Evolutionary conservation across 1,140 invertebrate species (phyloP).

Genomic region (Pseudomyrmex concolor): DNA sequence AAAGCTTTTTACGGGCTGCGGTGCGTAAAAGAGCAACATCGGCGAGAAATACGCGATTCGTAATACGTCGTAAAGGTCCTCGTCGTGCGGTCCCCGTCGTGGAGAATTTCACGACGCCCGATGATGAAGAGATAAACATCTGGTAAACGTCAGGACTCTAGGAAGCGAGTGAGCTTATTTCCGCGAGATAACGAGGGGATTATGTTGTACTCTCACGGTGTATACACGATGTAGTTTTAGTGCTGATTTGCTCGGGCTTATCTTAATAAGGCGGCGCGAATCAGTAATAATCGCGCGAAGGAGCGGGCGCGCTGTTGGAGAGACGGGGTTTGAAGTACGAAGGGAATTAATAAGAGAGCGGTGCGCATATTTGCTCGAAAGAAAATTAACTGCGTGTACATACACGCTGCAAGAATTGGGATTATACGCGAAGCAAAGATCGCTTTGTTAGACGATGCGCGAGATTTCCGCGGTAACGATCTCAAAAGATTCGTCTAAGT

Average conservation of each 20-base stretch:
- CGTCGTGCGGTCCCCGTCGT: constrained; percentile 1
- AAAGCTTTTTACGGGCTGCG: constrained; percentile 54
- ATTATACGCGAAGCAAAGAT: constrained; percentile 15
- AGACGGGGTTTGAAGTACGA: background rate
- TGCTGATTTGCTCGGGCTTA: constrained; percentile 31
- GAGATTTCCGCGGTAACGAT: constrained; percentile 21
- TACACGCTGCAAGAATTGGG: background rate
- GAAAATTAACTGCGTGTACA: constrained; percentile 39
- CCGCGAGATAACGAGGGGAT: constrained; percentile 38
- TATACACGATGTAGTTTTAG: constrained; percentile 22
- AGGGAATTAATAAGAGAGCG: constrained; percentile 12
- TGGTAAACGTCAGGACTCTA: constrained; percentile 21
- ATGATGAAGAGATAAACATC: constrained; percentile 50
- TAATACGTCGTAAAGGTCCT: constrained; percentile 48
- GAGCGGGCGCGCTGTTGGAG: background rate
- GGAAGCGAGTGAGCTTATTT: constrained; percentile 11
- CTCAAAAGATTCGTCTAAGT: constrained; percentile 31
- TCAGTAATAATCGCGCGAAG: constrained; percentile 5
- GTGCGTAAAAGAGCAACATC: constrained; percentile 6
- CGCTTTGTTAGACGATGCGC: constrained; percentile 18
- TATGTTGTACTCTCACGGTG: constrained; percentile 15
- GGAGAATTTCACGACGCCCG: constrained; percentile 13
- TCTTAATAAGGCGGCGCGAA: constrained; percentile 21
- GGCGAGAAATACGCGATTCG: constrained; percentile 37
- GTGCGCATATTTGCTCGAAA: background rate